These are phyloP conservation scores for Xiphorhynchus erythropygius DNA, from an alignment of 2,797 vertebrate genomes.

Conservation along the genomic window DNA sequence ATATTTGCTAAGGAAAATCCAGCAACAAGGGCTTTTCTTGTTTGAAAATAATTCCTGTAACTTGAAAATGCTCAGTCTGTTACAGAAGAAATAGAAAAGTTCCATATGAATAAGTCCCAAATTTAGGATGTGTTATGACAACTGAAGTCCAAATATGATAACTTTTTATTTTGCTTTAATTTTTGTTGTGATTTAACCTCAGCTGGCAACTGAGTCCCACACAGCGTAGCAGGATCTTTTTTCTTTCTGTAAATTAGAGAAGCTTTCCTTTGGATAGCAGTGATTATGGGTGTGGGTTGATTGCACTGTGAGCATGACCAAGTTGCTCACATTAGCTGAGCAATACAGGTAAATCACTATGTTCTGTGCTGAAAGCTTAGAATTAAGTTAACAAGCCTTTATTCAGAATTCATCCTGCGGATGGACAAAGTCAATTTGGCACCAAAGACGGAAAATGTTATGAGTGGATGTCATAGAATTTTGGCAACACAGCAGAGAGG, in stretches of 20 bases:
- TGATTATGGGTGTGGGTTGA: neutral
- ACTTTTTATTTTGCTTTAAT: neutral
- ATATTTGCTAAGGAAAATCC: neutral
- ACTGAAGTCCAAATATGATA: neutral
- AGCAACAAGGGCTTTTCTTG: neutral
- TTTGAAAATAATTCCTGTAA: neutral
- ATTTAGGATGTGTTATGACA: neutral
- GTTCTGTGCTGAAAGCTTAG: neutral
- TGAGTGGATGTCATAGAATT: neutral
- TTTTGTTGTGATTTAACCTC: neutral
- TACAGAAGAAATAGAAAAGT: neutral
- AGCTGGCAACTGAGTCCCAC: neutral
- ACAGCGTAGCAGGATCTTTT: neutral
- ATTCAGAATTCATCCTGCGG: neutral
- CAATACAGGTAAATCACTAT: neutral
- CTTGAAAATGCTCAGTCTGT: neutral
- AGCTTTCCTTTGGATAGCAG: neutral
- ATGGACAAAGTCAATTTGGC: neutral
- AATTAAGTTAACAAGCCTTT: constrained; percentile 22
- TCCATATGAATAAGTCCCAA: neutral
- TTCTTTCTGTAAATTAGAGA: neutral
- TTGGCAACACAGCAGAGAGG: neutral
- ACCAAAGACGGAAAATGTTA: neutral
- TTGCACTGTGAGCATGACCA: neutral
- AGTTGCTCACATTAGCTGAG: neutral